These are phyloP conservation scores for Lepidocyrtoides sp. DNA, from an alignment of 2,888 invertebrate genomes.

Conservation along the genomic window DNA sequence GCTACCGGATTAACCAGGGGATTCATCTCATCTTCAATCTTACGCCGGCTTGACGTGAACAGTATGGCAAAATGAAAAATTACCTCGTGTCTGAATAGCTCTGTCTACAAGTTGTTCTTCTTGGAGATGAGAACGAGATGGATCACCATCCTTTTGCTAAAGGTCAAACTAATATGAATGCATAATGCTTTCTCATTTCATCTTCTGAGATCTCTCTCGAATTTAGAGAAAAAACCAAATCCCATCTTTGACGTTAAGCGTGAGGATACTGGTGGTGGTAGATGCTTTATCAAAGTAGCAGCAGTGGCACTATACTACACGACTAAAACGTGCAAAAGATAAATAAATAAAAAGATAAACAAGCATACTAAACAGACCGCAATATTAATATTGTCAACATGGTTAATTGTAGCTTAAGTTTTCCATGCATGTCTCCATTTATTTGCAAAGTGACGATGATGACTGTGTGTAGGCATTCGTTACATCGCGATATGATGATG, in stretches of 20 bases:
- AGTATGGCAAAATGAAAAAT: constrained; percentile 72
- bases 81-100: constrained; percentile 38
- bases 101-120: constrained; percentile 65
- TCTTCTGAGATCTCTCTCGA: background rate
- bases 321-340: constrained; percentile 17
- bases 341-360: constrained; percentile 42
- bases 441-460: background rate
- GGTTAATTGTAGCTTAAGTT: background rate
- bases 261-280: no score
- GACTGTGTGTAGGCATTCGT: background rate
- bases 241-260: no score
- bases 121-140: constrained; percentile 61
- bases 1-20: constrained; percentile 46
- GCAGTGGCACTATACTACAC: background rate
- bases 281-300: background rate
- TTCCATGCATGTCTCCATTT: constrained; percentile 63
- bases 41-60: constrained; percentile 56
- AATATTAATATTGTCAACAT: constrained; percentile 62
- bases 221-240: no score
- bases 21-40: constrained; percentile 20
- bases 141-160: constrained; percentile 46
- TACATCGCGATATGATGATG: background rate
- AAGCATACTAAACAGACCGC: constrained; percentile 59
- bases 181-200: constrained; percentile 15
- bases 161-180: constrained; percentile 67